A percentile compares a stretch with the other conserved stretches of the same genome.
Conservation (phyloP, 2,888 invertebrate genomes). For the Parochlus steinenii region DNA sequence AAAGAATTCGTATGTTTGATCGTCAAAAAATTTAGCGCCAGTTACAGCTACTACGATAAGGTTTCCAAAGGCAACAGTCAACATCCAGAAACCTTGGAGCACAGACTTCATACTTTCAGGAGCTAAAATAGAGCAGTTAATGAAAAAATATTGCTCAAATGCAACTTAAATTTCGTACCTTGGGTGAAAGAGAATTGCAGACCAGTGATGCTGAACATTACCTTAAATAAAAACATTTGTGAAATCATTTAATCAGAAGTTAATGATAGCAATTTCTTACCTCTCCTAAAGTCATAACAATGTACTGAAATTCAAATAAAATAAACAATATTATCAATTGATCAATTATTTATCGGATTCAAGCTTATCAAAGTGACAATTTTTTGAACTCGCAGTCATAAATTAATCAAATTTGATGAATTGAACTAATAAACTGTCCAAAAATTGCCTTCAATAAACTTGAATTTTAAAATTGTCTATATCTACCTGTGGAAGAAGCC, state of each 20-base stretch:
- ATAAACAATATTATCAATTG: too few relatives aligned
- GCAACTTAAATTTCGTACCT: slow-evolving; percentile 42
- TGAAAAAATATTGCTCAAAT: too few relatives aligned
- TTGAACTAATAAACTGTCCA: too few relatives aligned
- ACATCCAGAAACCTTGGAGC: slow-evolving; percentile 71
- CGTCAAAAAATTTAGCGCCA: slow-evolving; percentile 54
- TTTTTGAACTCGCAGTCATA: too few relatives aligned
- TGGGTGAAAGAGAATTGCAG: slow-evolving; percentile 52
- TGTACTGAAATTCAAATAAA: slow-evolving; percentile 53
- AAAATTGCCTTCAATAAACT: too few relatives aligned
- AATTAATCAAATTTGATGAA: too few relatives aligned
- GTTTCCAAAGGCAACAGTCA: slow-evolving; percentile 89
- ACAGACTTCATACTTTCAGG: slow-evolving; percentile 76
- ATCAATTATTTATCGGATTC: too few relatives aligned
- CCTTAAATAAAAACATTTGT: slow-evolving; percentile 17
- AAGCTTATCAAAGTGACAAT: too few relatives aligned
- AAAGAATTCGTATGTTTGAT: slow-evolving; percentile 74
- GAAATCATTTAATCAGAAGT: too few relatives aligned
- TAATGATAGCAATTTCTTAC: slow-evolving; percentile 14
- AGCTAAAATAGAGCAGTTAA: too few relatives aligned
- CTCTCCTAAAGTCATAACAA: slow-evolving; percentile 47
- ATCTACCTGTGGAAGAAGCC: too few relatives aligned
- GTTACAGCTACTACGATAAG: slow-evolving; percentile 82
- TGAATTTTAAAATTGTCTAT: too few relatives aligned
- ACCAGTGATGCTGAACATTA: slow-evolving; percentile 55